Evolutionary conservation across 2,888 invertebrate genomes (phyloP).

Genomic region (Leptinotarsa juncta): DNA sequence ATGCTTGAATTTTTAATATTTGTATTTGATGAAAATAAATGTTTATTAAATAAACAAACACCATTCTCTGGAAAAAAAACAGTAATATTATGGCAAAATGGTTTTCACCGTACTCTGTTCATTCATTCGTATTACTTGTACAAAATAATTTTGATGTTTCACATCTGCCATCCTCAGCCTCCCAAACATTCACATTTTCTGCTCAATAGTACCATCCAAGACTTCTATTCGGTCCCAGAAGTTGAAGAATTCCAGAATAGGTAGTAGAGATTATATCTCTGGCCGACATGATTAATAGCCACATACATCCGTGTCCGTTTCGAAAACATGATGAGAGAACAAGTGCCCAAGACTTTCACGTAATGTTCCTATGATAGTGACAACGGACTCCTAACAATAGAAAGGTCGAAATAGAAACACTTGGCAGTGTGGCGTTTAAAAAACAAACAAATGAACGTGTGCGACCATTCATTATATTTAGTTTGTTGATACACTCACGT

Average conservation of each 20-base stretch:
- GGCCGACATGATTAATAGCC: neutral
- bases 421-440: constrained; percentile 11
- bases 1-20: too few relatives aligned
- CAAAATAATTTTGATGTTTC: too few relatives aligned
- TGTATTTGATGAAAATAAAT: too few relatives aligned
- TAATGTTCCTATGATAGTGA: neutral
- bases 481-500: constrained; percentile 15
- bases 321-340: constrained; percentile 3
- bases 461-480: constrained; percentile 18
- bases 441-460: neutral
- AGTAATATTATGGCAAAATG: too few relatives aligned
- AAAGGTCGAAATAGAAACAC: constrained; percentile 19
- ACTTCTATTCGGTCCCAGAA: too few relatives aligned
- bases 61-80: too few relatives aligned
- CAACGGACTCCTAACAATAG: constrained; percentile 16
- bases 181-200: neutral
- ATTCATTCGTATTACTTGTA: too few relatives aligned
- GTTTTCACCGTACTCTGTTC: too few relatives aligned
- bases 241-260: neutral
- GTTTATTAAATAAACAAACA: too few relatives aligned
- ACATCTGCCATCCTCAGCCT: too few relatives aligned
- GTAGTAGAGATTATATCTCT: neutral
- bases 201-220: neutral
- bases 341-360: neutral
- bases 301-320: neutral